Base-by-base conservation (phyloP, 2,113 vertebrate species). In the Urocitellus parryii region DNA sequence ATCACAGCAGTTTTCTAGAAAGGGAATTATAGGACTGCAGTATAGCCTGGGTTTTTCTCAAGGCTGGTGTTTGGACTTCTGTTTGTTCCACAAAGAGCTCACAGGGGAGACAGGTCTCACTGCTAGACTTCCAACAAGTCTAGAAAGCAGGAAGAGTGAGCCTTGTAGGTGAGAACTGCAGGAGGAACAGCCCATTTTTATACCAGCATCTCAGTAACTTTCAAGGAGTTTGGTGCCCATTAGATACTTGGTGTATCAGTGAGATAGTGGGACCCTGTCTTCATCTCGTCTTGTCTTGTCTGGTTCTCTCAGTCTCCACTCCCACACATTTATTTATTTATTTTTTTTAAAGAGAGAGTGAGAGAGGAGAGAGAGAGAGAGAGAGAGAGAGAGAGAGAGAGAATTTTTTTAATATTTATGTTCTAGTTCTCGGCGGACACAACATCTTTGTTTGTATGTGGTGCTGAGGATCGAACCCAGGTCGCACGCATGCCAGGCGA, bases 61-160 rank as follows among this genome's bases (percentile, higher is more conserved):
- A 94, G 29, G 8, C 73, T 48, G 4, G 13, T 77, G 42, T 83
- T 84, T 77, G 25, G 34, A 67, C 37, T 76, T 63, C 1, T 45
- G 10, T 82, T 90, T 91, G 39, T 78, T 97, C 48, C 4, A 88
- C 14, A 48, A 17, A 56, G 8, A 72, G 53, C 67, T 84, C 13
- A 7, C 18, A 39, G 34, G 42, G 25, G 94, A 72, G 63, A 84
- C 5, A n/a, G 25, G 24, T 42, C 82, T 91, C 22, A 6, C 16
- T 67, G 12, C 37, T 14, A 34, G 25, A 58, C 34, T 53, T 22
- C 16, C n/a, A 34, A 25, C 3, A 29, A 45, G 8, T 90, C 51
- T 77, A 72, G 56, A 86, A 92, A 81, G n/a, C 65, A 83, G 8
- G 34, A 53, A 76, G 16, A 84, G 2, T 22, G 32, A 86, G 22